These are phyloP conservation scores for Lottia gigantea DNA, from an alignment of 2,888 invertebrate genomes.

Conservation along the genomic window DNA sequence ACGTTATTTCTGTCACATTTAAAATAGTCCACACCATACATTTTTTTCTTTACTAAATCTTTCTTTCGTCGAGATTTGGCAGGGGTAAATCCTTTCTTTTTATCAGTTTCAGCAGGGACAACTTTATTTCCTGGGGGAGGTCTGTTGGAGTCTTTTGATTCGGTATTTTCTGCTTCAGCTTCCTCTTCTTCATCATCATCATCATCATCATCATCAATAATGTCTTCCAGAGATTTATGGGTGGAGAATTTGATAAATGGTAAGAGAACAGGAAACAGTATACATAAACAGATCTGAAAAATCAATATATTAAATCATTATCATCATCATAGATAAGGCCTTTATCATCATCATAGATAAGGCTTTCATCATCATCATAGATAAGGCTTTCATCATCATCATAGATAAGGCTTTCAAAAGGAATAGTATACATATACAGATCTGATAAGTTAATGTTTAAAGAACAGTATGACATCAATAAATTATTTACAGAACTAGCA, in stretches of 20 bases:
- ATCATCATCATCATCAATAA: slow-evolving; percentile 32
- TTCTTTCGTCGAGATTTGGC: background rate
- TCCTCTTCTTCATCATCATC: slow-evolving; percentile 38
- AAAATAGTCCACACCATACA: slow-evolving; percentile 45
- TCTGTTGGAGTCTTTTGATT: slow-evolving; percentile 15
- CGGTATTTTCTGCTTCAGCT: slow-evolving; percentile 5
- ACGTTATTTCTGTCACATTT: slow-evolving; percentile 40
- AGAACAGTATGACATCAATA: too few species aligned
- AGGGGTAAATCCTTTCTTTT: slow-evolving; percentile 12
- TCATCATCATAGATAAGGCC: too few species aligned
- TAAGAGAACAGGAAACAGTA: slow-evolving; percentile 55
- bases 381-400: slow-evolving; percentile 36
- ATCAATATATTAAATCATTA: too few species aligned
- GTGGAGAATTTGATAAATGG: slow-evolving; percentile 58
- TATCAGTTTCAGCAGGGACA: background rate
- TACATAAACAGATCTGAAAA: slow-evolving; percentile 54
- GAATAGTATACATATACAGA: slow-evolving; percentile 48
- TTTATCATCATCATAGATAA: slow-evolving; percentile 34
- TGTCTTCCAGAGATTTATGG: slow-evolving; percentile 41
- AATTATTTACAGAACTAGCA: too few species aligned
- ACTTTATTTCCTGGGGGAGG: slow-evolving; percentile 17
- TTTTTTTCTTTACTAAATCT: slow-evolving; percentile 34
- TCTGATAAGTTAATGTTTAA: slow-evolving; percentile 39
- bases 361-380: slow-evolving; percentile 33
- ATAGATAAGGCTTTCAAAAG: slow-evolving; percentile 58